These are phyloP conservation scores for Acrobasis consociella DNA, from an alignment of 2,888 invertebrate genomes.

Conservation along the genomic window DNA sequence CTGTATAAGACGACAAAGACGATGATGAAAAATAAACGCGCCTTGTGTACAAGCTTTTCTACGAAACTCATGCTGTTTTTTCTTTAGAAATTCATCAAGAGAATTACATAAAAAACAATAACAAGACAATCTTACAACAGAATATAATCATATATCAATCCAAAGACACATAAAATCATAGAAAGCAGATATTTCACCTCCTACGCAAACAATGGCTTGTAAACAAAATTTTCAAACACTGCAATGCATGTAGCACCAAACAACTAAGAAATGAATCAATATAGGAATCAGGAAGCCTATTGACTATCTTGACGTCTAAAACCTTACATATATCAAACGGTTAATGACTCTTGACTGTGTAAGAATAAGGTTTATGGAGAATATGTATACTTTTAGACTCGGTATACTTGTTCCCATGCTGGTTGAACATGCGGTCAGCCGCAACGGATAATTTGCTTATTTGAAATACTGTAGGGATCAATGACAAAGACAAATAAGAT, in stretches of 20 bases:
- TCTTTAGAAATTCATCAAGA: too few relatives aligned
- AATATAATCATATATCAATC: not conserved
- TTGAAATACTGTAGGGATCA: constrained; percentile 21
- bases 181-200: not conserved
- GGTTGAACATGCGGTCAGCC: constrained; percentile 13
- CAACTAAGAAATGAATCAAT: not conserved
- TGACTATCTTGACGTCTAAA: not conserved
- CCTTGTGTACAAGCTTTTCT: too few relatives aligned
- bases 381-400: not conserved
- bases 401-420: not conserved
- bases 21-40: too few relatives aligned
- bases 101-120: too few relatives aligned
- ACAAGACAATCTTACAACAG: too few relatives aligned
- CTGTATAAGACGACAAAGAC: too few relatives aligned
- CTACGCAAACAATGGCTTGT: not conserved
- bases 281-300: not conserved
- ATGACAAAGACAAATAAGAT: not conserved
- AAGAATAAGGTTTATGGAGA: not conserved
- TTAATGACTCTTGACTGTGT: not conserved
- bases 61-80: too few relatives aligned
- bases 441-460: constrained; percentile 28
- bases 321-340: not conserved
- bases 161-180: not conserved
- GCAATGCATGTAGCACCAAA: not conserved
- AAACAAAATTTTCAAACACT: not conserved